Evolutionary conservation across 2,888 invertebrate genomes (phyloP).

Genomic region (Argyresthia albistria): DNA sequence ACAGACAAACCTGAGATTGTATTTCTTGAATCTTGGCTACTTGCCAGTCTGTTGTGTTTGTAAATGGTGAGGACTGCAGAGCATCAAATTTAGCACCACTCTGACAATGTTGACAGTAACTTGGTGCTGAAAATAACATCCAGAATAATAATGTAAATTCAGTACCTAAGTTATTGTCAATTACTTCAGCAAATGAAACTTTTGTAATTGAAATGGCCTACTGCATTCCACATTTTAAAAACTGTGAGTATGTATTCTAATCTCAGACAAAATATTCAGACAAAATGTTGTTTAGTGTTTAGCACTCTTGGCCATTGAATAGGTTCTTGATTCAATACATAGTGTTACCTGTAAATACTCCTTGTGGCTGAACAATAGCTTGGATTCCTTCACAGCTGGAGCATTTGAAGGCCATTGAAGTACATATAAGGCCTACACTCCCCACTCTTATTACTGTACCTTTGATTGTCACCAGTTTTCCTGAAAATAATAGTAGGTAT

Average conservation of each 20-base stretch:
- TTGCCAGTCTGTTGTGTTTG: slow-evolving; percentile 85
- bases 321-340: no score
- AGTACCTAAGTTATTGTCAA: no score
- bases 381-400: slow-evolving; percentile 76
- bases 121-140: slow-evolving; percentile 46
- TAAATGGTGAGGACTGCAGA: slow-evolving; percentile 76
- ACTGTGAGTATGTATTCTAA: no score
- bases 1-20: slow-evolving; percentile 72
- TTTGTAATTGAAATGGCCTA: no score
- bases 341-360: slow-evolving; percentile 53
- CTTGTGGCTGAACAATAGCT: slow-evolving; percentile 75
- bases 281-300: no score
- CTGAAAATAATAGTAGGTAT: slow-evolving; percentile 47
- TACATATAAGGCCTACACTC: slow-evolving; percentile 79
- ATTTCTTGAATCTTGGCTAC: slow-evolving; percentile 88
- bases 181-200: no score
- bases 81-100: slow-evolving; percentile 75
- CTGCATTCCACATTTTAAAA: no score
- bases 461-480: slow-evolving; percentile 83
- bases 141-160: no score
- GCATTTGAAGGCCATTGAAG: slow-evolving; percentile 86
- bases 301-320: no score
- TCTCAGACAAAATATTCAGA: no score
- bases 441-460: slow-evolving; percentile 90
- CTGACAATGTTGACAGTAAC: slow-evolving; percentile 73